Evolutionary conservation across 2,113 vertebrate genomes (phyloP), one percentile per base, ranked within the genome.

Genomic region (Pachyramphus minor): DNA sequence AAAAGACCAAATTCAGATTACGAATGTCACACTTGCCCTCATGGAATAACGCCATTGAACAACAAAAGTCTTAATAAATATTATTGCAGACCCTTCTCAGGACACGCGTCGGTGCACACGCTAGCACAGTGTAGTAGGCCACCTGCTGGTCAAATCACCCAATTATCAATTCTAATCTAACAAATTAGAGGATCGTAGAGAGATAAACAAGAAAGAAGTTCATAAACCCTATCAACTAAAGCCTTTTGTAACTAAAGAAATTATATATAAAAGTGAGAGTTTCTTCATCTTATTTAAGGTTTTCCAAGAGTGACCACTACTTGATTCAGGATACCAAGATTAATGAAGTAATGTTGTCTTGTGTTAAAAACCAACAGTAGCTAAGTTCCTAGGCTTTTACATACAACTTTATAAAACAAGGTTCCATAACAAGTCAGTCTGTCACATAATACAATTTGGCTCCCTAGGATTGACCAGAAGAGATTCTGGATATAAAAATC

Each of bases 131-230:
- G 63, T 90, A 96, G 96, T 79, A 94, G 98, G 98, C 97, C 98
- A 98, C 96, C 98, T 98, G 97, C 97, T 97, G 98, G 98, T 90
- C 97, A 97, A 86, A 97, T 35, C 58, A 88, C 86, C 91, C 95
- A 97, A 97, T 97, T 95, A 97, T 71, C 73, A 55, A 78, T 64
- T 95, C 92, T 80, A 91, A 73, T 42, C 35, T 67, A 66, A 47
- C 28, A 11, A 76, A 90, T 94, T 58, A 88, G 87, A 75, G 31
- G 6, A 23, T 47, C 16, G 14, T n/a, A 35, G 8, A 68, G 63
- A 73, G 7, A 64, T 33, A 77, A 77, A 72, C 53, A 55, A 15
- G 45, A 59, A 81, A 77, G 41, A 74, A 66, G n/a, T 19, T 16
- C 24, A 50, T 41, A 74, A 73, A 53, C 1, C 4, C 12, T 42